Percentiles rank a stretch among this genome's conserved stretches.
Evolutionary conservation across 2,113 vertebrate species (phyloP).

Genomic region (Tautogolabrus adspersus): DNA sequence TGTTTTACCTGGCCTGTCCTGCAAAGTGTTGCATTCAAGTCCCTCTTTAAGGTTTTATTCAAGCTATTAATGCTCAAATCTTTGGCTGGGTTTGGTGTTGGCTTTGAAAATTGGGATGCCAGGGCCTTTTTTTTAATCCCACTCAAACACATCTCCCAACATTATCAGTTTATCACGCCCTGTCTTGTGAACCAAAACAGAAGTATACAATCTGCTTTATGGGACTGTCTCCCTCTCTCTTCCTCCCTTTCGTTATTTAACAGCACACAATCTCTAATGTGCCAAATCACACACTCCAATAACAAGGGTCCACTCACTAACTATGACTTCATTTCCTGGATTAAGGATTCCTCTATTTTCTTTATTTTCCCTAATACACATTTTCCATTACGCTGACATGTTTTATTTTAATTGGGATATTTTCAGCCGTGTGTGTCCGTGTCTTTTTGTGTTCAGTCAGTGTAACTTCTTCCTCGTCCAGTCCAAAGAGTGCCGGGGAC

Average conservation of each 20-base stretch:
- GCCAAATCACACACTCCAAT: neutral
- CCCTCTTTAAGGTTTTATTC: too few species aligned
- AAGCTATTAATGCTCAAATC: too few species aligned
- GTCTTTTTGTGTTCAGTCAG: neutral
- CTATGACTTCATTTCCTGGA: constrained; percentile 37
- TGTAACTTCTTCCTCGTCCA: neutral
- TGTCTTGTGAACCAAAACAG: neutral
- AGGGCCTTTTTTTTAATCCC: too few species aligned
- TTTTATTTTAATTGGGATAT: neutral
- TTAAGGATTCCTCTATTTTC: constrained; percentile 5
- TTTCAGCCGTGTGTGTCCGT: neutral
- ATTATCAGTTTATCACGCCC: neutral
- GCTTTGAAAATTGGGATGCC: too few species aligned
- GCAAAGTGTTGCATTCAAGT: too few species aligned
- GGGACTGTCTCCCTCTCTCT: too few species aligned
- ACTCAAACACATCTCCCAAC: neutral
- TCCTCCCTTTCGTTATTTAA: neutral
- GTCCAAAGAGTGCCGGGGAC: neutral
- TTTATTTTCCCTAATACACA: constrained; percentile 4
- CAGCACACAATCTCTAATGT: too few species aligned
- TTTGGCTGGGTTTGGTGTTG: too few species aligned
- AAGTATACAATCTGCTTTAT: neutral
- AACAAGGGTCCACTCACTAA: neutral
- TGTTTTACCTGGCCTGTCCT: too few species aligned
- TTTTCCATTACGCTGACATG: neutral